Evolutionary conservation across 2,797 vertebrate genomes (phyloP), one percentile per base, ranked within the genome.

Genomic region (Crypturellus tataupa): DNA sequence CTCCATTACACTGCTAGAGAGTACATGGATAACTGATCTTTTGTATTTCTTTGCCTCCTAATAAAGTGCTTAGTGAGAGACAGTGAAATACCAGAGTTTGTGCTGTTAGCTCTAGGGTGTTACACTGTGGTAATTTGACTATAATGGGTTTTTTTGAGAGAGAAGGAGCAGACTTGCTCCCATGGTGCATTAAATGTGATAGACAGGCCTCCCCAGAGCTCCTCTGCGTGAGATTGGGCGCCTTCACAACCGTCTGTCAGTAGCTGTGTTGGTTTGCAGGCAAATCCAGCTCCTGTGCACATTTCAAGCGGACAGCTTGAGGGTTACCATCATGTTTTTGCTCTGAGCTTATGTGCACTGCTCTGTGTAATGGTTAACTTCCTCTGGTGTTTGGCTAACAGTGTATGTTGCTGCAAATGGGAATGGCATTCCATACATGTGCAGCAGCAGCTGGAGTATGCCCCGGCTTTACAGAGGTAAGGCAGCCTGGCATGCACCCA

Each of bases 381-480:
- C 78, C 81, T 63, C 89, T 76, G 23, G 29, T 55, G 49, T 37
- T 60, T 60, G 69, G 63, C 0, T 11, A 60, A 12, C 1, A 0
- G 39, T 47, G 67, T 21, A 0, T 3, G 53, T 80, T 77, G n/a
- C 67, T 93, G 89, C 87, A 81, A 83, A 69, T 56, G 75, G 46
- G 35, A 95, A 69, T 63, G 89, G 55, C 46, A 65, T 94, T 88
- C 58, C 17, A 2, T 33, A 29, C 27, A 0, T 88, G 73, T 92
- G 71, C 31, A 13, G 44, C 47, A 72, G 64, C 62, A 91, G 93
- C 76, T 93, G 96, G 85, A 95, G 64, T 68, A 80, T 88, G 85
- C 78, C 89, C 69, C 55, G 87, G 93, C 72, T 67, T 49, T 53
- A 7, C 81, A 78, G 95, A 85, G 58, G 78, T 93, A 65, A 51